Conservation (phyloP, 2,113 vertebrate genomes). For the Regulus satrapa region DNA sequence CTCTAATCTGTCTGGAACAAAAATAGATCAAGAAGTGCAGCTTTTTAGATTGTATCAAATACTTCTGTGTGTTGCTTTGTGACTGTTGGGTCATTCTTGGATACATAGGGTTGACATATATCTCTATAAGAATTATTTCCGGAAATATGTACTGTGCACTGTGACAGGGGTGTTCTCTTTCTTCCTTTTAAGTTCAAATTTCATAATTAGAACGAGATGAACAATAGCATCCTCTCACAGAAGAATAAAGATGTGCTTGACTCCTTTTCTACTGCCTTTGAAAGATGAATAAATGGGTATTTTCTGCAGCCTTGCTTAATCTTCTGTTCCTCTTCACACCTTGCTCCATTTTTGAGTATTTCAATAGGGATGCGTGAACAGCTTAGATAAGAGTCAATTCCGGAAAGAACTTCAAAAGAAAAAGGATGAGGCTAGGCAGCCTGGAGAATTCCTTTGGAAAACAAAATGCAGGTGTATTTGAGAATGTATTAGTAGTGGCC, state of each 20-base stretch:
- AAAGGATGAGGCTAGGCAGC: neutral
- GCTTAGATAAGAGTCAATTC: slow-evolving; percentile 33
- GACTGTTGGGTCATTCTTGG: slow-evolving; percentile 57
- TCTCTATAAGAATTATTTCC: slow-evolving; percentile 59
- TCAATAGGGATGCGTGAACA: slow-evolving; percentile 31
- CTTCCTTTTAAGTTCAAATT: slow-evolving; percentile 65
- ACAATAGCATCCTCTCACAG: slow-evolving; percentile 55
- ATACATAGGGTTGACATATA: slow-evolving; percentile 40
- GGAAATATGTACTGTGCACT: neutral
- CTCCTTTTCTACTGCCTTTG: slow-evolving; percentile 60
- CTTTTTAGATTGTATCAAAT: slow-evolving; percentile 59
- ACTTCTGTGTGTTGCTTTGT: slow-evolving; percentile 48
- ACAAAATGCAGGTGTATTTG: slow-evolving; percentile 3
- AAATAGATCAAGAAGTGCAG: slow-evolving; percentile 60
- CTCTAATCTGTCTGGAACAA: slow-evolving; percentile 67
- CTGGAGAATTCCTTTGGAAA: slow-evolving; percentile 36
- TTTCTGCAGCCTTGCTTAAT: slow-evolving; percentile 50
- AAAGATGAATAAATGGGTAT: slow-evolving; percentile 52
- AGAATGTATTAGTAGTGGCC: neutral
- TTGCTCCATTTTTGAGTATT: slow-evolving; percentile 56
- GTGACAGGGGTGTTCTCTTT: slow-evolving; percentile 29
- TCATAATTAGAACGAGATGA: slow-evolving; percentile 70
- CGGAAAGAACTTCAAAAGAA: slow-evolving; percentile 54
- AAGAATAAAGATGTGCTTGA: slow-evolving; percentile 50
- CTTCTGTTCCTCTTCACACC: slow-evolving; percentile 53